Percentiles rank a stretch among this genome's conserved stretches.
Evolutionary conservation across 2,888 invertebrate genomes (phyloP).

Genomic region (Lepidochrysops patricia): DNA sequence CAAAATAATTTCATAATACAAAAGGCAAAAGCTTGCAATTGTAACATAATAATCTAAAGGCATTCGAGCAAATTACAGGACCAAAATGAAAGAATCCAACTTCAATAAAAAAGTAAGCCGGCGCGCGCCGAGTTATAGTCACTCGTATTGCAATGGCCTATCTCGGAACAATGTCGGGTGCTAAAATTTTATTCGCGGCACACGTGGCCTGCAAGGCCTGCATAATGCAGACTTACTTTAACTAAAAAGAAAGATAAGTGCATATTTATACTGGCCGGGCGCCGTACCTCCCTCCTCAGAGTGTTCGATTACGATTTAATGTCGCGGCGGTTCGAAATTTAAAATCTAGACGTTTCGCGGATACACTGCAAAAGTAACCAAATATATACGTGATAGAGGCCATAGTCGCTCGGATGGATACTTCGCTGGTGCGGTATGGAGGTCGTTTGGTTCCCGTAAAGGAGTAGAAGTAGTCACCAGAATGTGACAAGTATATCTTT

Average conservation of each 20-base stretch:
- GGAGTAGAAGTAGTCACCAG: conserved; percentile 39
- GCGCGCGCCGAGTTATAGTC: conserved; percentile 52
- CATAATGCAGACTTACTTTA: conserved; percentile 69
- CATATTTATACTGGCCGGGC: conserved; percentile 69
- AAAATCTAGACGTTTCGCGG: conserved; percentile 34
- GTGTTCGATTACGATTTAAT: conserved; percentile 75
- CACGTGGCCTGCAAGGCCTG: conserved; percentile 60
- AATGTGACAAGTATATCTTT: conserved; percentile 26
- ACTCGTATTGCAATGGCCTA: conserved; percentile 57
- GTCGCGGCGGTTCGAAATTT: conserved; percentile 52
- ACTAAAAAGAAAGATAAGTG: conserved; percentile 73
- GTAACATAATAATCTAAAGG: not conserved
- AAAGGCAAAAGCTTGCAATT: not conserved
- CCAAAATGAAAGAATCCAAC: conserved; percentile 38
- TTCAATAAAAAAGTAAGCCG: conserved; percentile 48
- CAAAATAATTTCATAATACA: no score
- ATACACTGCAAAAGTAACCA: not conserved
- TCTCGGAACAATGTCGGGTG: conserved; percentile 60
- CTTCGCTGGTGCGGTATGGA: conserved; percentile 35
- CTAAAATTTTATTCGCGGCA: conserved; percentile 71
- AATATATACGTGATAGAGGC: not conserved
- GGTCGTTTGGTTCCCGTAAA: conserved; percentile 48
- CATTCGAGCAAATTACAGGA: conserved; percentile 12
- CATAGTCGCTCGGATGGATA: not conserved
- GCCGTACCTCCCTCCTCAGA: conserved; percentile 63